Base-by-base conservation (phyloP, 2,888 invertebrate species). In the Drosophila vallismaia region DNA sequence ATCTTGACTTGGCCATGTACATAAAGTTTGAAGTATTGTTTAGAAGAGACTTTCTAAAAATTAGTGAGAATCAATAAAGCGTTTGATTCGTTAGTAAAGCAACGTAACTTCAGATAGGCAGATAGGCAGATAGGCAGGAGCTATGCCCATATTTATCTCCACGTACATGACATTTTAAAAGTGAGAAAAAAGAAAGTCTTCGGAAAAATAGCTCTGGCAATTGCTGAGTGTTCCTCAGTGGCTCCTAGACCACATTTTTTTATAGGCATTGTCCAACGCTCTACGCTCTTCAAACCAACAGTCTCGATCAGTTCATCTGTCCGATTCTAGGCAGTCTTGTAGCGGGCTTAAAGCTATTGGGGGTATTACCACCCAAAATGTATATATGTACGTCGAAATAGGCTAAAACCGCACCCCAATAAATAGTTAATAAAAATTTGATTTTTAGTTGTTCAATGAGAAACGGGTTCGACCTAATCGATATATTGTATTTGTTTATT, bases 1-100 rank as follows among this genome's bases (percentile, higher is more conserved):
- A 42, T 58, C 53, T 44, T 67, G 52, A 53, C 38, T 14, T 80
- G 78, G 75, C 67, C 69, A 63, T 87, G 87, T 86, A 81, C 62
- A 87, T 84, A 79, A 63, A 80, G 71, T 85, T 46, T 78, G 74
- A 87, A 81, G 88, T 81, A 81, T 81, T 87, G 87, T 82, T 85
- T 70, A 82, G 71, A 68, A 56, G 54, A 70, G 70, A 63, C 70
- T 72, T 72, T 38, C 31, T 63, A 63, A 64, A 44, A 72, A 50
- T 72, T 69, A 53, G 42, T 12, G 53, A 72, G 38, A 53, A 44
- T 36, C 48, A 31, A 36, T 14, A 29, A 55, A 42, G 49, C 10
- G 33, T 33, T 33, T 9, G 9, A 33, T 3, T 33, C 33, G 50
- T 36, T 29, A 42, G 51, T 45, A 48, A 40, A 7, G 3, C 14